A percentile compares a stretch with the other conserved stretches of the same genome.
These are phyloP conservation scores for Lasiommata megera DNA, from an alignment of 2,888 invertebrate species.

Conservation along the genomic window DNA sequence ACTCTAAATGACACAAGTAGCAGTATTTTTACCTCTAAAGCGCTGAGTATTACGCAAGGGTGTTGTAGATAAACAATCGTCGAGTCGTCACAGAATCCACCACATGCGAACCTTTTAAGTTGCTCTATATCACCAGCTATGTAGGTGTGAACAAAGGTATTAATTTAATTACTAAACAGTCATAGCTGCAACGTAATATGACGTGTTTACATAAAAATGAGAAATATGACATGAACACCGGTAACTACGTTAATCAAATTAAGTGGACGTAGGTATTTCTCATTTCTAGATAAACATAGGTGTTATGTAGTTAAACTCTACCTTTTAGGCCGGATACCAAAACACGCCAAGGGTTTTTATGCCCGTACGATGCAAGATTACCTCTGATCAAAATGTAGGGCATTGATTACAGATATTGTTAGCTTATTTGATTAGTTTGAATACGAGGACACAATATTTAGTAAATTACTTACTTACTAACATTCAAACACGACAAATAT, in stretches of 20 bases:
- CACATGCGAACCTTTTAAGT: conserved; percentile 90
- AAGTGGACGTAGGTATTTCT: conserved; percentile 28
- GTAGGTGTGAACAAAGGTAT: conserved; percentile 33
- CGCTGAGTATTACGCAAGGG: conserved; percentile 92
- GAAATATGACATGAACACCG: conserved; percentile 5
- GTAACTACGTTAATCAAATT: conserved; percentile 1
- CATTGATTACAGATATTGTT: conserved; percentile 82
- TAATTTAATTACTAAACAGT: conserved; percentile 8
- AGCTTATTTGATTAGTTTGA: conserved; percentile 23
- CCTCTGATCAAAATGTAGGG: conserved; percentile 95
- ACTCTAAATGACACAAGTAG: conserved; percentile 1
- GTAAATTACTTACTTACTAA: conserved; percentile 8
- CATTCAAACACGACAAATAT: conserved; percentile 3
- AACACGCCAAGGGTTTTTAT: conserved; percentile 93
- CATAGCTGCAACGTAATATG: background rate
- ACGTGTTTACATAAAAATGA: conserved; percentile 21
- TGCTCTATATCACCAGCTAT: conserved; percentile 90
- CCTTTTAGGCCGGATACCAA: conserved; percentile 93
- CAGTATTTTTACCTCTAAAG: conserved; percentile 85
- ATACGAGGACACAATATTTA: conserved; percentile 4
- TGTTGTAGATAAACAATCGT: conserved; percentile 93
- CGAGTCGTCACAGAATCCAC: conserved; percentile 91
- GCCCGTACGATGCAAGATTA: conserved; percentile 92
- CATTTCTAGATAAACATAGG: conserved; percentile 39
- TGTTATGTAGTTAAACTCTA: conserved; percentile 55